These are phyloP conservation scores for Ciconia nigra DNA, from an alignment of 2,797 vertebrate species.

Conservation along the genomic window DNA sequence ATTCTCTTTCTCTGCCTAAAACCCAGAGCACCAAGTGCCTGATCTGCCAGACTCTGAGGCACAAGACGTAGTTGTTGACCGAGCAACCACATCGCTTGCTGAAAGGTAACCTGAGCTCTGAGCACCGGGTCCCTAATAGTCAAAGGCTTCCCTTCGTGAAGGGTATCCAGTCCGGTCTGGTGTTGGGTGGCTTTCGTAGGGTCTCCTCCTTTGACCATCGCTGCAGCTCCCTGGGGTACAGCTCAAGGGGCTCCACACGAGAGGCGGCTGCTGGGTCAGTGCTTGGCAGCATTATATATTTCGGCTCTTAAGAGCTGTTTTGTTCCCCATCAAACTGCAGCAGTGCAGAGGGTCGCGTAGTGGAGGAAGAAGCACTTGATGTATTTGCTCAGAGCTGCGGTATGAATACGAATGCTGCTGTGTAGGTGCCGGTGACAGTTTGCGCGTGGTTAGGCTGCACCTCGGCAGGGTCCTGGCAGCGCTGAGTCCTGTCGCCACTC, in stretches of 20 bases:
- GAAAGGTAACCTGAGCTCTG: not conserved
- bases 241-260: not conserved
- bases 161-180: not conserved
- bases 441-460: too few relatives aligned
- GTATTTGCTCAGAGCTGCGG: not conserved
- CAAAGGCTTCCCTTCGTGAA: not conserved
- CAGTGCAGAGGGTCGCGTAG: rapidly evolving
- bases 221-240: not conserved
- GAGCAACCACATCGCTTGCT: not conserved
- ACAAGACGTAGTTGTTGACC: not conserved
- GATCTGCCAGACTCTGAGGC: not conserved
- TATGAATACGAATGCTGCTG: too few relatives aligned
- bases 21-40: not conserved
- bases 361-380: not conserved
- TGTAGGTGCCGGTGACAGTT: rapidly evolving
- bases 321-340: not conserved
- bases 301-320: not conserved
- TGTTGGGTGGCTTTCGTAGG: not conserved
- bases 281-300: not conserved
- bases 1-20: not conserved
- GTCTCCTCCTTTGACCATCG: not conserved
- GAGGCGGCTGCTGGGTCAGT: not conserved
- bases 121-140: not conserved
- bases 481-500: not conserved
- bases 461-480: not conserved